Conservation (phyloP, 2,113 vertebrate species). For the Dolichallabes microphthalmus region DNA sequence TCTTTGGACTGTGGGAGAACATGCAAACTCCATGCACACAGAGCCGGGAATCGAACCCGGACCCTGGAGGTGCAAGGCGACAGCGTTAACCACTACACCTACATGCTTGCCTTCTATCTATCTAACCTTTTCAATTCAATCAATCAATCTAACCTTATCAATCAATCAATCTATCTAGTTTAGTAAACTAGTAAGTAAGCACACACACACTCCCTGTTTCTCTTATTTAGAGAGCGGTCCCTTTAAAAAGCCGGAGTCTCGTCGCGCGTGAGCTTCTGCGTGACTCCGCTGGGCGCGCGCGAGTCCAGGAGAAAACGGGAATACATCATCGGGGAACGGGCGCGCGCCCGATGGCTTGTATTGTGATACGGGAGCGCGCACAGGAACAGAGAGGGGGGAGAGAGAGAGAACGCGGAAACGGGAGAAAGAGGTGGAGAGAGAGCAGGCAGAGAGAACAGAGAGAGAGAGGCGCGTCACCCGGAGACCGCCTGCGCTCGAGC, state of each 20-base stretch:
- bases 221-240: background rate
- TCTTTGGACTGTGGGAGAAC: too few relatives aligned
- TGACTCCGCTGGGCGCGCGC: conserved; percentile 19
- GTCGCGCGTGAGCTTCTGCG: background rate
- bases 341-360: conserved; percentile 54
- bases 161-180: too few relatives aligned
- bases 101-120: too few relatives aligned
- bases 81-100: too few relatives aligned
- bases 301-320: conserved; percentile 8
- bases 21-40: too few relatives aligned
- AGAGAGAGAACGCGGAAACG: conserved; percentile 35
- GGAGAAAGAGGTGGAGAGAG: conserved; percentile 4
- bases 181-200: too few relatives aligned
- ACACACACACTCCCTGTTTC: background rate
- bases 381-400: background rate
- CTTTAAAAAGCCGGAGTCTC: background rate
- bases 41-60: too few relatives aligned
- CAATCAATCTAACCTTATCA: too few relatives aligned
- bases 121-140: too few relatives aligned
- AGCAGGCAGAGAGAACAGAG: conserved; percentile 10
- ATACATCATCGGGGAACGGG: conserved; percentile 35
- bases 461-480: conserved; percentile 49
- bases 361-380: conserved; percentile 41
- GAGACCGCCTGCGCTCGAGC: conserved; percentile 49
- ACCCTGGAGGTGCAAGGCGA: too few relatives aligned